phyloP scores from a whole-genome alignment of 2,113 vertebrate species.

The Junco hyemalis region DNA sequence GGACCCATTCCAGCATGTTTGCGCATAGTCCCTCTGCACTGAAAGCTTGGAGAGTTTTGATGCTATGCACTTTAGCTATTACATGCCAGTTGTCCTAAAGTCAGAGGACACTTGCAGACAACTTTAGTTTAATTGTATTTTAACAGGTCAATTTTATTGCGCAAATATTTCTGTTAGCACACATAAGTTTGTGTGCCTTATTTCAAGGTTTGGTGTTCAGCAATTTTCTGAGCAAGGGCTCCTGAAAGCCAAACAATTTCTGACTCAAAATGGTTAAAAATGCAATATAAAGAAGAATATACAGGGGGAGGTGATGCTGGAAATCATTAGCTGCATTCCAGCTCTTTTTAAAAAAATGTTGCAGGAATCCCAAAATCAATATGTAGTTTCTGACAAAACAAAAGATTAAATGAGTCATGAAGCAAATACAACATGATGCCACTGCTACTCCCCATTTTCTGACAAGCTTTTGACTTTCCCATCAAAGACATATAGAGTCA shows the following conservation, averaged over 20 bases:
- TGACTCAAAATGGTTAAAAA: background rate
- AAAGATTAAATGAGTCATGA: background rate
- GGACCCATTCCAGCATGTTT: background rate
- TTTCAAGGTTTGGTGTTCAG: background rate
- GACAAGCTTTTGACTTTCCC: background rate
- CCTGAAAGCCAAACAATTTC: background rate
- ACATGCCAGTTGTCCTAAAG: background rate
- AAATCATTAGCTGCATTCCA: background rate
- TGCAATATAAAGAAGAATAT: background rate
- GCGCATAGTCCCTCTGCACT: background rate
- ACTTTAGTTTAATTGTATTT: background rate
- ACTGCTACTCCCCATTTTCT: background rate
- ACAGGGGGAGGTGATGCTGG: too few species aligned
- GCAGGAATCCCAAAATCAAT: background rate
- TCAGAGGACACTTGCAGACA: background rate
- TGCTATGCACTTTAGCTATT: background rate
- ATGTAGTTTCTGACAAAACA: background rate
- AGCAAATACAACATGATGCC: background rate
- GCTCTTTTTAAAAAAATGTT: accelerated
- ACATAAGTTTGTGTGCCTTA: background rate
- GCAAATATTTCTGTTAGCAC: background rate
- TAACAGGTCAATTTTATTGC: background rate
- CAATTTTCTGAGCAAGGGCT: background rate
- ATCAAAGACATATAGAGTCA: background rate
- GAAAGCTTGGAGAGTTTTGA: background rate